Base-by-base conservation (phyloP, 2,113 vertebrate species). In the Hippocampus abdominalis region DNA sequence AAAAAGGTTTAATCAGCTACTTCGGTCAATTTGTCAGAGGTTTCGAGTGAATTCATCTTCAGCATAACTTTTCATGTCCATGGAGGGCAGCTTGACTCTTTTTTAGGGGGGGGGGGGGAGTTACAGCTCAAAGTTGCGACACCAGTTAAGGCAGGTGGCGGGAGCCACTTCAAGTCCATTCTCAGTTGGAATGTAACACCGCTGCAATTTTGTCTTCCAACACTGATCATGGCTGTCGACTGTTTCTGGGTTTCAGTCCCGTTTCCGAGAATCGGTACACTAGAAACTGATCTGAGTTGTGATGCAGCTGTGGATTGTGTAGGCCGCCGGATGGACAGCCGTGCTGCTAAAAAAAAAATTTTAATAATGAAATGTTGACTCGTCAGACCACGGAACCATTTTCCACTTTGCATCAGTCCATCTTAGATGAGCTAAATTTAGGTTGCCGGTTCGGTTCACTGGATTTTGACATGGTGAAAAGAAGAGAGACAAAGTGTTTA, bases 401-500 rank as follows among this genome's bases (percentile, higher is more conserved):
- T 27, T 27, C 27, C 27, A 27, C 4, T 36, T 36, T 36, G 32
- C 32, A 36, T 6, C 32, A 36, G 32, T 36, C 32, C 5, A 36
- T 36, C 32, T 0, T 36, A 36, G 32, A 36, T 6, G 32, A 36
- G 32, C 32, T 36, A 36, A 36, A 36, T 36, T 36, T 36, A 36
- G 32, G 20, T n/a, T 54, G 8, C 2, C 11, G n/a, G 8, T 54
- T 23, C 11, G n/a, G 8, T 54, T 23, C 3, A 0, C 21, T 23
- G n/a, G 13, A 15, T 36, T 6, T 2, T 8, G 12, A 42, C 12
- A 64, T 8, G 13, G 6, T 3, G 3, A 60, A 16, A 42, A 7
- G 49, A 46, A 64, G 57, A 51, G 6, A 57, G 0, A 15, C 36
- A 46, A 71, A 40, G 11, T 71, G 23, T 13, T 48, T 87, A 69